Base-by-base conservation (phyloP, 1,140 invertebrate genomes). In the Plutomurus gul region DNA sequence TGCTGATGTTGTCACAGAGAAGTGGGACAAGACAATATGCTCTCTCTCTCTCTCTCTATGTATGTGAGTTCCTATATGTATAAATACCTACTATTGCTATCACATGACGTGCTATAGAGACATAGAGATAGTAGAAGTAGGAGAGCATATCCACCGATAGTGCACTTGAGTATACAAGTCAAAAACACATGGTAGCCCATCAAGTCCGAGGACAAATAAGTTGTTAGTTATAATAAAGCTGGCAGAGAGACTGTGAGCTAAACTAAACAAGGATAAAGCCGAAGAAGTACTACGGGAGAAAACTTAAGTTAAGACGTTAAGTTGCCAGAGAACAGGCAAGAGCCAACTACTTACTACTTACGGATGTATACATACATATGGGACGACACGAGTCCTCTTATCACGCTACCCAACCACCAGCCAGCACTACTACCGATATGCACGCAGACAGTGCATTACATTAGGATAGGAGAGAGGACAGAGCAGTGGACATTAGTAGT, bases 201-300 rank as follows among this genome's bases (percentile, higher is more conserved):
- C 56, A 65, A 65, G 56, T 65, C 56, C 56, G 56, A 36, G 56
- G 56, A 65, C 56, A 65, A 65, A 65, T 65, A 65, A 65, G 56
- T 65, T 65, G 56, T 65, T 65, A 65, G 56, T 65, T 36, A 65
- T 65, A 65, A 65, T 65, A 65, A 65, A 33, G 27, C 56, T 65
- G 16, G 5, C 16, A 33, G 27, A 65, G 16, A 30, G 56, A 65
- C 56, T 65, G n/a, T n/a, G 10, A 65, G 27, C 56, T 36, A 5
- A 11, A 11, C 13, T 25, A 65, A 65, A 65, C 56, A 65, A 65
- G 11, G 13, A 33, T n/a, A n/a, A 27, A 65, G 30, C 30, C 4
- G 13, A 65, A 36, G 27, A 65, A 65, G 18, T 65, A 65, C 30
- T n/a, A n/a, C n/a, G n/a, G 56, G 22, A 16, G 36, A 16, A 65